These are phyloP conservation scores for Virgularia gustaviana DNA, from an alignment of 92 coral and sea anemone species.

Conservation along the genomic window DNA sequence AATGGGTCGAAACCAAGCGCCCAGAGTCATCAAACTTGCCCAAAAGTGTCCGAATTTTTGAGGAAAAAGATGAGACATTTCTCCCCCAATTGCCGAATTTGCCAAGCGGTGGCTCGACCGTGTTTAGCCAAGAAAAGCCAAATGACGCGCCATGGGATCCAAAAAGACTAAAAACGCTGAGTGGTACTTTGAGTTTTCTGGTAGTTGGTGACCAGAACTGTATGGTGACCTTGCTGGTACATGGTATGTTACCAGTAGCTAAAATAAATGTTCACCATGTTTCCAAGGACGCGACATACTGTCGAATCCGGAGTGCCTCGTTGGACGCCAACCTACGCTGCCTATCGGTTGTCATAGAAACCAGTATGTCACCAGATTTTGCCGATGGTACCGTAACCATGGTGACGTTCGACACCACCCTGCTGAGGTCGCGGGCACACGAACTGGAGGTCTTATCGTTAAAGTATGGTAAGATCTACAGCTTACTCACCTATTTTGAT, in stretches of 20 bases:
- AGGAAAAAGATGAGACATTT: conserved; percentile 66
- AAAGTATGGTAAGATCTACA: conserved; percentile 70
- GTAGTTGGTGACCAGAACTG: conserved; percentile 67
- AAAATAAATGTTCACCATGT: conserved; percentile 43
- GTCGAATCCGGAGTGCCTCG: conserved; percentile 56
- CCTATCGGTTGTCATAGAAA: conserved; percentile 60
- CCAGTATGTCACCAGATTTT: conserved; percentile 27
- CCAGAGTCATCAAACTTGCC: conserved; percentile 20
- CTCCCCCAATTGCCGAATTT: conserved; percentile 80
- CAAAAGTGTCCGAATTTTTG: conserved; percentile 48
- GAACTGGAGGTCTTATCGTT: conserved; percentile 79
- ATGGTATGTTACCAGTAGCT: conserved; percentile 77
- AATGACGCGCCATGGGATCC: conserved; percentile 73
- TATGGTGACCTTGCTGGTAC: conserved; percentile 55
- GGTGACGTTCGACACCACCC: conserved; percentile 63
- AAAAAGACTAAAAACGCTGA: conserved; percentile 71
- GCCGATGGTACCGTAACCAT: conserved; percentile 32
- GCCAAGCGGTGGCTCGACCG: conserved; percentile 76
- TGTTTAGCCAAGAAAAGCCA: conserved; percentile 67
- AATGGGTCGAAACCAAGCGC: conserved; percentile 63
- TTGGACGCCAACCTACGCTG: conserved; percentile 60
- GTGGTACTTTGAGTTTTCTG: conserved; percentile 73
- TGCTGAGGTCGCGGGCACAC: conserved; percentile 58
- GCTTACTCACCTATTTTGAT: conserved; percentile 76
- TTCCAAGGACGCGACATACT: conserved; percentile 3